Evolutionary conservation across 2,113 vertebrate genomes (phyloP), one percentile per base, ranked within the genome.

Genomic region (Trochalopteron elliotii): DNA sequence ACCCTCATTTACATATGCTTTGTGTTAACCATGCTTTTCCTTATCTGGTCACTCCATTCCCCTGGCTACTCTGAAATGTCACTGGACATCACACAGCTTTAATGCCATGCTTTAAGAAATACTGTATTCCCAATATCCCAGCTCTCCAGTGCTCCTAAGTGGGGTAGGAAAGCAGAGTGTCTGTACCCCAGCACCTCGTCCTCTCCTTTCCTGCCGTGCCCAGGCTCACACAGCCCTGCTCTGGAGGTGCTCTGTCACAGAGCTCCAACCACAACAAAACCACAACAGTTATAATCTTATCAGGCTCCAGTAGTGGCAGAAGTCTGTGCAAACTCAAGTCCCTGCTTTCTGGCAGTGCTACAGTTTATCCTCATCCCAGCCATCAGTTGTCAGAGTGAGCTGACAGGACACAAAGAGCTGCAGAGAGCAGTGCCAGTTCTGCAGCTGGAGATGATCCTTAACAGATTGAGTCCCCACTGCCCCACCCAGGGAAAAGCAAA

Each of bases 261-360:
- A 67, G 60, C 56, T 65, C 71, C 65, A 72, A 47, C 69, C 47
- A 56, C 57, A 77, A 49, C 17, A 60, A 64, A 83, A 85, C 47
- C 78, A 59, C 67, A 75, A 27, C 70, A 39, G 17, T 55, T 89
- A 82, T 44, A 74, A 77, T 94, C 68, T 95, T 82, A 70, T 78
- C 94, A 49, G 52, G 61, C 80, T 60, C 53, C 49, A 70, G 56
- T 23, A 60, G 55, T 37, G 70, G 80, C 86, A 97, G 88, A 57
- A 80, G 64, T 31, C 94, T 89, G 83, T 85, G 89, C 70, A 90
- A 70, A 68, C 88, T 81, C 74, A 10, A 75, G 80, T 83, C 52
- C 57, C 86, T 60, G 53, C 88, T 85, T 94, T 90, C 87, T 95
- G 93, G 78, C 82, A 83, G 15, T 49, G 91, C 83, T 95, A 53